Base-by-base conservation (phyloP, 2,888 invertebrate genomes). In the Eueremaeus valkanovi region DNA sequence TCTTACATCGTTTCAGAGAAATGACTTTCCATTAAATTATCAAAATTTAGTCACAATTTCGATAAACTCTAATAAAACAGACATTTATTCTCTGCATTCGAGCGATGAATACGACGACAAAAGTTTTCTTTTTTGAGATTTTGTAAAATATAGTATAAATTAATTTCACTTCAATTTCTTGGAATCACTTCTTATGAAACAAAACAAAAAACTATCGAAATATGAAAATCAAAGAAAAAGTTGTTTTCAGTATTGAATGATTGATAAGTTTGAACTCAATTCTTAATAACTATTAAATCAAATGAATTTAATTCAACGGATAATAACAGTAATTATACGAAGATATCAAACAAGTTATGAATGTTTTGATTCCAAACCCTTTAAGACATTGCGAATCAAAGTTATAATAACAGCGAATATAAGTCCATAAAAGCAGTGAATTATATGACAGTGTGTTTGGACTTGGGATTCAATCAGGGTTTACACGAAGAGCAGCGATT, bases 391-490 rank as follows among this genome's bases (percentile, higher is more conserved):
- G 68, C 40, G 68, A 42, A 68, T 68, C 68, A 68, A 68, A 68
- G 68, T 68, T 68, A 31, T 18, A 16, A 51, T n/a, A 51, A 29
- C 27, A n/a, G 6, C 13, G 16, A 61, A 61, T n/a, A n/a, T 61
- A 61, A 36, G 24, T n/a, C 40, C 40, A 42, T 36, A 33, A 68
- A 24, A 27, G n/a, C 31, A 31, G 31, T 40, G 6, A 24, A 3
- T 68, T 68, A 68, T 40, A 40, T 11, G n/a, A 33, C 24, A n/a
- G n/a, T n/a, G n/a, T 42, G 24, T 68, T 68, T 40, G 13, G 68
- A 42, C 40, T 42, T 24, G 11, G 42, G 42, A 68, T 68, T 68
- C 68, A 68, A 68, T 68, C 68, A 68, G 68, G 68, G 68, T 68
- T 68, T 68, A 11, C 40, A 68, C 42, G n/a, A 68, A 68, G 42